Evolutionary conservation across 2,113 vertebrate species (phyloP).

Genomic region (Microcebus ravelobensis): DNA sequence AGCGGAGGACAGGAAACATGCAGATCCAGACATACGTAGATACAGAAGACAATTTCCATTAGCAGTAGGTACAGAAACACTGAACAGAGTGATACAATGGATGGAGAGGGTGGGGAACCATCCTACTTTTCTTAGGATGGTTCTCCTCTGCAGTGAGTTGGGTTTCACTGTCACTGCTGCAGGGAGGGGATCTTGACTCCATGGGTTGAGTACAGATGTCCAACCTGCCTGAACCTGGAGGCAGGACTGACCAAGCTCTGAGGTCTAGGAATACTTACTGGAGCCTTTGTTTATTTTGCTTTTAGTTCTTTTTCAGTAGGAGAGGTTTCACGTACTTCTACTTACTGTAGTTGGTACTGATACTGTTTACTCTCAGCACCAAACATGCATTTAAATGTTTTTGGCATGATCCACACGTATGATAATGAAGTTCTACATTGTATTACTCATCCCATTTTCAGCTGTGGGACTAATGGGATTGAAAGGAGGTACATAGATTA

Average conservation of each 20-base stretch:
- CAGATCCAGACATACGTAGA: no score
- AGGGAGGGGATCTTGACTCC: rapidly evolving
- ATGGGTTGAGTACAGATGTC: neutral
- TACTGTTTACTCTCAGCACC: neutral
- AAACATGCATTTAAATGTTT: neutral
- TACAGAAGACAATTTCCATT: neutral
- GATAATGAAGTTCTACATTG: neutral
- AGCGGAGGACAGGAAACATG: neutral
- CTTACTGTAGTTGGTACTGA: neutral
- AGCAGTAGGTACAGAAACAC: neutral
- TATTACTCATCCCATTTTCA: neutral
- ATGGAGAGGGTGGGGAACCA: neutral
- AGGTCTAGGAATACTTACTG: neutral
- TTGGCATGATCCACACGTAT: neutral
- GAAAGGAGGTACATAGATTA: neutral
- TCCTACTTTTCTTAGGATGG: neutral
- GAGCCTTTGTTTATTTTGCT: neutral
- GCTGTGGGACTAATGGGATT: neutral
- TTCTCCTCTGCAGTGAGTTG: neutral
- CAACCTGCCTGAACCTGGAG: neutral
- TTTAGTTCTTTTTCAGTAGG: neutral
- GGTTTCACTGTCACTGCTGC: neutral
- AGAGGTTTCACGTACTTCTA: neutral
- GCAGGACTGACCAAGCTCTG: neutral
- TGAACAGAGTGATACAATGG: neutral